Conservation (phyloP, 2,113 vertebrate species). For the Centropus unirufus region DNA sequence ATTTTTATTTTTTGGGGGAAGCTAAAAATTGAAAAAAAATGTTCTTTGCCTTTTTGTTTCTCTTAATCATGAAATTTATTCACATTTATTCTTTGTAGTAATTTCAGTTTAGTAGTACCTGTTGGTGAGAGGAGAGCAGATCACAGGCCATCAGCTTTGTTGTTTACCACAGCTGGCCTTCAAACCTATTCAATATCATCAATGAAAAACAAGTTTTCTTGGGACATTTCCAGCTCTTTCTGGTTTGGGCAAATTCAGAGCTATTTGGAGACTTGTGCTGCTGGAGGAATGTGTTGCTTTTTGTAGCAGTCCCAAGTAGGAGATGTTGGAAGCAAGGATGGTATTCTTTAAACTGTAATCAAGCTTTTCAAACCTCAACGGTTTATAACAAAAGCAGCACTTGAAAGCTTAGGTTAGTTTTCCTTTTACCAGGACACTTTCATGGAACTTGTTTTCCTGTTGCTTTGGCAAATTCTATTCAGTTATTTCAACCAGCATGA, state of each 20-base stretch:
- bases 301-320: not conserved
- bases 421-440: not conserved
- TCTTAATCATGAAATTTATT: not conserved
- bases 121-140: conserved; percentile 51
- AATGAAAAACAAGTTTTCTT: conserved; percentile 59
- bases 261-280: not conserved
- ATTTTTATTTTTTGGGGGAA: not conserved
- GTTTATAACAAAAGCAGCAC: not conserved
- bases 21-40: conserved; percentile 36
- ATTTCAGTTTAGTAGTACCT: conserved; percentile 58
- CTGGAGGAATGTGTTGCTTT: not conserved
- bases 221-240: not conserved
- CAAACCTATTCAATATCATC: conserved; percentile 16
- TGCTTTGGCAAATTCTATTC: not conserved
- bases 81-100: conserved; percentile 19
- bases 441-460: not conserved
- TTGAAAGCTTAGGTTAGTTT: not conserved
- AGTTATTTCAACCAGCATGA: not conserved
- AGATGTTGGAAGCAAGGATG: not conserved
- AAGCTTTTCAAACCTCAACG: not conserved
- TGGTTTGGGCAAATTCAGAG: conserved; percentile 5
- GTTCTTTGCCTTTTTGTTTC: conserved; percentile 46
- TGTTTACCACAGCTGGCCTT: conserved; percentile 62
- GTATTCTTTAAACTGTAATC: not conserved
- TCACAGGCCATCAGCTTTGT: conserved; percentile 40